These are phyloP conservation scores for Amphipyra tragopoginis DNA, from an alignment of 2,888 invertebrate species.

Conservation along the genomic window DNA sequence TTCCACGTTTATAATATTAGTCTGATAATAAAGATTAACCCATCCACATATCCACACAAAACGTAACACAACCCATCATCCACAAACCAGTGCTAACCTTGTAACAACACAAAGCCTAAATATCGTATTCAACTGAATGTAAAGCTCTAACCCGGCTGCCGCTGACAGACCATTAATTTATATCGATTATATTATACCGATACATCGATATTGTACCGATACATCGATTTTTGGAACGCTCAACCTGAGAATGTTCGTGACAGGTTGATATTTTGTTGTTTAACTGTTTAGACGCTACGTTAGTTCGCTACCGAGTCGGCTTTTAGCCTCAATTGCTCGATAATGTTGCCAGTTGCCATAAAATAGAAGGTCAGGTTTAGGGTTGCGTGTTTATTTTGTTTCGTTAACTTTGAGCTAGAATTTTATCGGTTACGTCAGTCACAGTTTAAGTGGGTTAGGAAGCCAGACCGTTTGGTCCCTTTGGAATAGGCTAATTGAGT, in stretches of 20 bases:
- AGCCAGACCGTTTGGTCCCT: too few species aligned
- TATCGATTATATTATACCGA: constrained; percentile 56
- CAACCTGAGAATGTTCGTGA: constrained; percentile 52
- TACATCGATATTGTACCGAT: constrained; percentile 43
- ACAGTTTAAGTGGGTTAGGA: constrained; percentile 17
- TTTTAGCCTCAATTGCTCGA: constrained; percentile 30
- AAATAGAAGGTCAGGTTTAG: constrained; percentile 18
- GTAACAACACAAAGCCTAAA: constrained; percentile 52
- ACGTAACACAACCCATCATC: constrained; percentile 37
- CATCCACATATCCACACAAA: constrained; percentile 16
- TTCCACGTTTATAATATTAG: too few species aligned
- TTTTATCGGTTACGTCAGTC: constrained; percentile 10
- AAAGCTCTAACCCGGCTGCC: constrained; percentile 58
- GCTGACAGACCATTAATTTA: constrained; percentile 68
- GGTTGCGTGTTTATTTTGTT: constrained; percentile 29
- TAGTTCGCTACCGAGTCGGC: constrained; percentile 36
- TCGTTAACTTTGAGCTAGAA: constrained; percentile 17
- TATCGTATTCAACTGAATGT: constrained; percentile 57
- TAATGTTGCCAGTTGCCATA: constrained; percentile 18
- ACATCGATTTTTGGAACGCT: constrained; percentile 48
- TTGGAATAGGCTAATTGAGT: too few species aligned
- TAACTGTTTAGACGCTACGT: constrained; percentile 34
- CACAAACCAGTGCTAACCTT: constrained; percentile 44
- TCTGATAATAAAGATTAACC: constrained; percentile 3
- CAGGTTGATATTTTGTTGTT: constrained; percentile 64